Evolutionary conservation across 2,113 vertebrate genomes (phyloP).

Genomic region (Pelmatolapia mariae): DNA sequence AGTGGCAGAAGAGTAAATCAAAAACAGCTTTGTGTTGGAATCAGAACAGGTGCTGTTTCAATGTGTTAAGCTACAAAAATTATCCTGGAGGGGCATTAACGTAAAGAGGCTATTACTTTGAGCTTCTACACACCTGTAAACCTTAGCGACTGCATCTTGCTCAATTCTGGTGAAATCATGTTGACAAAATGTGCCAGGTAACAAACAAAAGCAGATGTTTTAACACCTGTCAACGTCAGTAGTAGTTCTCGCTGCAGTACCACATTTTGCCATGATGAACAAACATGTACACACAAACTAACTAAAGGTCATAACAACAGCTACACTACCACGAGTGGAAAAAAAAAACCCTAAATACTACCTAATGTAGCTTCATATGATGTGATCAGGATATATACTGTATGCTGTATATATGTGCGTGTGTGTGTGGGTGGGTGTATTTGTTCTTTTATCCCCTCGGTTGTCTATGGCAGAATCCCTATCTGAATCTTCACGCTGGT

Average conservation of each 20-base stretch:
- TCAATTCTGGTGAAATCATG: background rate
- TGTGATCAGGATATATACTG: background rate
- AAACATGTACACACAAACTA: background rate
- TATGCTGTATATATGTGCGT: background rate
- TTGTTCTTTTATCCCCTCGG: conserved; percentile 2
- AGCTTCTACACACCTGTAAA: background rate
- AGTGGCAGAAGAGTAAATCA: background rate
- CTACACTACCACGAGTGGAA: background rate
- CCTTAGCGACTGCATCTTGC: background rate
- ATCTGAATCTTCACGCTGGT: conserved; percentile 9
- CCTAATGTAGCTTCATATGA: background rate
- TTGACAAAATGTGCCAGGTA: background rate
- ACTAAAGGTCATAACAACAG: background rate
- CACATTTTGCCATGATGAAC: background rate
- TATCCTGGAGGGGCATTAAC: background rate
- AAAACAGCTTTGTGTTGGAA: background rate
- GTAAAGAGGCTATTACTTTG: background rate
- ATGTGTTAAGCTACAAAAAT: background rate
- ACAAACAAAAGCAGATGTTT: background rate
- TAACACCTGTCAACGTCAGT: background rate
- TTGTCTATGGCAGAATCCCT: background rate
- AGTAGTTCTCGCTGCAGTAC: background rate
- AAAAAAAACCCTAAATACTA: fast-evolving
- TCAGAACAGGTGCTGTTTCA: background rate
- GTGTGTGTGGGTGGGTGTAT: background rate